Evolutionary conservation across 2,113 vertebrate genomes (phyloP).

Genomic region (Holacanthus passer): DNA sequence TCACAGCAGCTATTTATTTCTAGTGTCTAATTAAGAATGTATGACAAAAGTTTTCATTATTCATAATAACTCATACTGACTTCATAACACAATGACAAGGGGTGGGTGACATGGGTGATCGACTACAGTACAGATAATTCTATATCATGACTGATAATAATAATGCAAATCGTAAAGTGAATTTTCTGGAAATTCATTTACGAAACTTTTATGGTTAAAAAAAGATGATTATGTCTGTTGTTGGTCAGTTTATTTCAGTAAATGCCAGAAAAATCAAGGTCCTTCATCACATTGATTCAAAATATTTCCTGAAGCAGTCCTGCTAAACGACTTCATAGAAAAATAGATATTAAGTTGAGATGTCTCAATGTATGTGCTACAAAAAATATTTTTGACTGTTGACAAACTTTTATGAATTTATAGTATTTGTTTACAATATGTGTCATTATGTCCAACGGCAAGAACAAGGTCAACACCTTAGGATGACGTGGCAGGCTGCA

Average conservation of each 20-base stretch:
- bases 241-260: no score
- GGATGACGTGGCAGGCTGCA: neutral
- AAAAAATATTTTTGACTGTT: neutral
- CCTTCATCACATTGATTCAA: no score
- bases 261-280: no score
- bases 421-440: neutral
- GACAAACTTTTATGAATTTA: neutral
- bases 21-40: neutral
- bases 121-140: neutral
- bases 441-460: neutral
- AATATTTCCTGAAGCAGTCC: neutral
- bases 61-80: neutral
- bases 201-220: rapidly evolving
- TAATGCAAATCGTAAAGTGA: neutral
- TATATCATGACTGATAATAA: neutral
- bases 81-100: neutral
- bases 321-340: neutral
- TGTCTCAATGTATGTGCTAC: neutral
- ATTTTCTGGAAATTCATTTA: neutral
- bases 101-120: neutral
- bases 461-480: neutral
- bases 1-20: neutral
- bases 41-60: neutral
- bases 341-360: neutral
- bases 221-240: no score